These are phyloP conservation scores for Propithecus deckenii DNA, from an alignment of 2,797 vertebrate species.

Conservation along the genomic window DNA sequence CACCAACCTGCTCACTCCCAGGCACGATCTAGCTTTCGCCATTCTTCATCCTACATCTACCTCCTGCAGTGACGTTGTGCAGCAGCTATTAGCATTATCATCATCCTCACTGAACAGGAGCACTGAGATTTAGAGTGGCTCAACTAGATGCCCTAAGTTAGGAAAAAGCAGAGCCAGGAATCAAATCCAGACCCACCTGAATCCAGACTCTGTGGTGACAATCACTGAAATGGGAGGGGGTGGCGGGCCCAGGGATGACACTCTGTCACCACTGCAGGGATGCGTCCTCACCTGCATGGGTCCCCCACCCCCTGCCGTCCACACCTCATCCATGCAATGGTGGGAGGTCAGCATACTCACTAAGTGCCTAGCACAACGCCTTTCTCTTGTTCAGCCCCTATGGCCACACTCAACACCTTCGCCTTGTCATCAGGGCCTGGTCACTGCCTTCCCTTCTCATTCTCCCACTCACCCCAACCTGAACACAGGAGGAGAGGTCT, in stretches of 20 bases:
- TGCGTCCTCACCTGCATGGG: too few relatives aligned
- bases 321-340: not conserved
- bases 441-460: not conserved
- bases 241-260: not conserved
- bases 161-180: not conserved
- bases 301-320: rapidly evolving
- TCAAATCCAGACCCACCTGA: not conserved
- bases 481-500: not conserved
- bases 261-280: too few relatives aligned
- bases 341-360: not conserved
- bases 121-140: not conserved
- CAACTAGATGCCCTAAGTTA: not conserved
- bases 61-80: too few relatives aligned
- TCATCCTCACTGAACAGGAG: not conserved
- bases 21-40: rapidly evolving
- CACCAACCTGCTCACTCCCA: not conserved
- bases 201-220: not conserved
- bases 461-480: not conserved
- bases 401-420: not conserved
- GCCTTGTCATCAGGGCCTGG: not conserved
- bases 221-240: not conserved
- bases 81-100: too few relatives aligned
- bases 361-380: not conserved
- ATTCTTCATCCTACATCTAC: not conserved
- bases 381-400: not conserved